These are phyloP conservation scores for Aphidius gifuensis DNA, from an alignment of 1,140 invertebrate genomes.

Conservation along the genomic window DNA sequence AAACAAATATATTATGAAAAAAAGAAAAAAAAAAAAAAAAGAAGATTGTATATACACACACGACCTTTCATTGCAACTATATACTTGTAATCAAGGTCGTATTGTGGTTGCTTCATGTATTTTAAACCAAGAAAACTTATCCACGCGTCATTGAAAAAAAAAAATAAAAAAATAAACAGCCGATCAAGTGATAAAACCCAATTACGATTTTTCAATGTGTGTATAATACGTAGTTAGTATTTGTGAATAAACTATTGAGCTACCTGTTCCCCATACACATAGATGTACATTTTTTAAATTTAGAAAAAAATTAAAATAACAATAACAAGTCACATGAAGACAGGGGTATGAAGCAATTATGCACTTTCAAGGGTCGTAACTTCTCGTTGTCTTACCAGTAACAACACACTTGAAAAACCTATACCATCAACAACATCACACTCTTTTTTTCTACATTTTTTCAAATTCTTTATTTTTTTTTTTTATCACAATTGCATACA, in stretches of 20 bases:
- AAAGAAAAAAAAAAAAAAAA: neutral
- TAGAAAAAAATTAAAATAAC: too few species aligned
- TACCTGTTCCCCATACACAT: too few species aligned
- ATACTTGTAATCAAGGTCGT: conserved; percentile 1
- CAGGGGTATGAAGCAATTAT: conserved; percentile 25
- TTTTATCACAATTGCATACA: neutral
- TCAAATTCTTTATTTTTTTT: neutral
- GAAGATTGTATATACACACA: neutral
- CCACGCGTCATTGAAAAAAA: neutral
- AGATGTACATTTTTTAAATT: too few species aligned
- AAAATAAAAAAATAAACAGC: conserved; percentile 2
- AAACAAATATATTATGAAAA: neutral
- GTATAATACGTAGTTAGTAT: too few species aligned
- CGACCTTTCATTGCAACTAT: conserved; percentile 10
- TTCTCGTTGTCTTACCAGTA: conserved; percentile 7
- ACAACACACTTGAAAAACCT: conserved; percentile 4
- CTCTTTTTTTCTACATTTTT: conserved; percentile 5
- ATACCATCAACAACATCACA: conserved; percentile 9
- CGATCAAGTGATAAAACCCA: conserved; percentile 35
- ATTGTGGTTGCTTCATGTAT: neutral
- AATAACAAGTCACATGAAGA: neutral
- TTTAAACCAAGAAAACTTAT: neutral
- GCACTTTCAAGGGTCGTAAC: conserved; percentile 21
- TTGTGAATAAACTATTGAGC: neutral
- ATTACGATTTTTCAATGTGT: conserved; percentile 28